These are phyloP conservation scores for Drosophila aldrichi DNA, from an alignment of 2,888 invertebrate genomes.

Conservation along the genomic window DNA sequence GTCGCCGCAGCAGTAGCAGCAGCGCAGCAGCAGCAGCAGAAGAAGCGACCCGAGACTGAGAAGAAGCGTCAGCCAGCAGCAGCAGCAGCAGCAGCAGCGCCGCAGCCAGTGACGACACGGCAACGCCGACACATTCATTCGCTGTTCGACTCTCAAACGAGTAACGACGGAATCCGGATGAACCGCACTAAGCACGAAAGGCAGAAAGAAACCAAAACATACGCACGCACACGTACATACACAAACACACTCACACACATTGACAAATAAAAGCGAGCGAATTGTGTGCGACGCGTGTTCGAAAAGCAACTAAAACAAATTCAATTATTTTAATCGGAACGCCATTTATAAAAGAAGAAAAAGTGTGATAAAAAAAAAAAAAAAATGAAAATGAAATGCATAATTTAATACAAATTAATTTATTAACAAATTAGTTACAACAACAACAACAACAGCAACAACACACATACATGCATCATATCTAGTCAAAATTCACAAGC, in stretches of 20 bases:
- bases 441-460: constrained; percentile 34
- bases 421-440: constrained; percentile 30
- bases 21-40: constrained; percentile 52
- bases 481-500: constrained; percentile 79
- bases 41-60: constrained; percentile 33
- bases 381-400: constrained; percentile 23
- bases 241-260: constrained; percentile 30
- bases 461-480: constrained; percentile 66
- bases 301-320: constrained; percentile 34
- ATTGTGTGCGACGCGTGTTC: constrained; percentile 69
- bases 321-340: constrained; percentile 49
- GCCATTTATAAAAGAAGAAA: constrained; percentile 62
- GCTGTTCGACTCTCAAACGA: constrained; percentile 84
- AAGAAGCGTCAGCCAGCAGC: constrained; percentile 40
- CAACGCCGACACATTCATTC: constrained; percentile 81
- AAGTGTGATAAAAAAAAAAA: constrained; percentile 64
- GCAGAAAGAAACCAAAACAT: constrained; percentile 49
- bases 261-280: constrained; percentile 55
- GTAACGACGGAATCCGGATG: constrained; percentile 83
- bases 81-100: constrained; percentile 47
- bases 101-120: constrained; percentile 76
- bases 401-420: constrained; percentile 31
- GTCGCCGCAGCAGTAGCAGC: constrained; percentile 2
- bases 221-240: constrained; percentile 24
- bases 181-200: constrained; percentile 46